A percentile compares a stretch with the other conserved stretches of the same genome.
Evolutionary conservation across 2,888 invertebrate genomes (phyloP).

Genomic region (Doris montereyensis): DNA sequence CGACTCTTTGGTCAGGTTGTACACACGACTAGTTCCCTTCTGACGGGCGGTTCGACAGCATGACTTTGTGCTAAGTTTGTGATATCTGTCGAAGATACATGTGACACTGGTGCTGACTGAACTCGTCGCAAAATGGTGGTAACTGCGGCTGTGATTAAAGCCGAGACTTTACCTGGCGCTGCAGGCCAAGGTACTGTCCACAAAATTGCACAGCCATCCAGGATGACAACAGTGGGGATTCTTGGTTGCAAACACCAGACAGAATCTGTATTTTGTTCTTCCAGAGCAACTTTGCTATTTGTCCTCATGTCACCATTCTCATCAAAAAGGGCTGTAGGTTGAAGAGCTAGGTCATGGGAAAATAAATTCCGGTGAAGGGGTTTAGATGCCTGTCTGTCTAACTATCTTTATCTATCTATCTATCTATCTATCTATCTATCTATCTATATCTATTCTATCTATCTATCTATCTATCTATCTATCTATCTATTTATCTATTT

Average conservation of each 20-base stretch:
- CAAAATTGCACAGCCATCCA: slow-evolving; percentile 16
- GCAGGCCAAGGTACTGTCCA: slow-evolving; percentile 16
- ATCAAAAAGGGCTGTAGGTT: slow-evolving; percentile 5
- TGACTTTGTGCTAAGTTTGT: slow-evolving; percentile 17
- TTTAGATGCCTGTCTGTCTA: too few species aligned
- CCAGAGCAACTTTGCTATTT: slow-evolving; percentile 8
- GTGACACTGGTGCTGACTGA: neutral
- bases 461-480: too few species aligned
- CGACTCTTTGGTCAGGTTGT: neutral
- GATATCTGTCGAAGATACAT: neutral
- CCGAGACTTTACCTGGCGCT: slow-evolving; percentile 7
- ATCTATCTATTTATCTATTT: too few species aligned
- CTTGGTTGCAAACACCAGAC: slow-evolving; percentile 9
- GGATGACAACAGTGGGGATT: slow-evolving; percentile 9
- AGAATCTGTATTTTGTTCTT: slow-evolving; percentile 15
- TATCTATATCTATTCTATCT: too few species aligned
- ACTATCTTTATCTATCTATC: too few species aligned
- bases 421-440: too few species aligned
- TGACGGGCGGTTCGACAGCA: neutral
- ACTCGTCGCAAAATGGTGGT: slow-evolving; percentile 7
- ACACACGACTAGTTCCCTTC: neutral
- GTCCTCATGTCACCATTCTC: slow-evolving; percentile 20
- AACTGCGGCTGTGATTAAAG: slow-evolving; percentile 2
- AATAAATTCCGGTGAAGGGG: slow-evolving; percentile 1
- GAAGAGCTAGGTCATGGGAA: slow-evolving; percentile 13